Percentiles rank a stretch among this genome's conserved stretches.
These are phyloP conservation scores for Ashinkailepas kermadecensis DNA, from an alignment of 2,888 invertebrate genomes.

Conservation along the genomic window DNA sequence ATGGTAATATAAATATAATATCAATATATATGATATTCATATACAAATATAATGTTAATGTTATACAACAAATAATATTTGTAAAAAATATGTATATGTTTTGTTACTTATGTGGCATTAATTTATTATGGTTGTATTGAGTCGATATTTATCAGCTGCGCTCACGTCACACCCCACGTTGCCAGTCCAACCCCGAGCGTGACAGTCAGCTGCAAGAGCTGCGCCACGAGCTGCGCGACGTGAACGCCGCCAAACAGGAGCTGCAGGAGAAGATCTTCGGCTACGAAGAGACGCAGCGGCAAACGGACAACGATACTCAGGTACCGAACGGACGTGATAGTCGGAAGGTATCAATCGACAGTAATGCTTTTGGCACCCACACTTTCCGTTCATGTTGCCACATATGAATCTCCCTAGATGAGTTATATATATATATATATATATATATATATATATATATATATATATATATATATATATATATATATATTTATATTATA, in stretches of 20 bases:
- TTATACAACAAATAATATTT: too few relatives aligned
- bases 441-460: constrained; percentile 19
- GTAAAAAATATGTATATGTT: background rate
- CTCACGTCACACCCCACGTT: background rate
- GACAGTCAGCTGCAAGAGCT: constrained; percentile 18
- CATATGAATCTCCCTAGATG: too few relatives aligned
- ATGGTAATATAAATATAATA: background rate
- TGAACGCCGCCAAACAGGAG: background rate
- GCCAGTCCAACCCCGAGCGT: constrained; percentile 5
- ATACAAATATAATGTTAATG: background rate
- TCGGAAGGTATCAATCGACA: too few relatives aligned
- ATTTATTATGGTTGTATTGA: background rate
- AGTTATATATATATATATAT: background rate
- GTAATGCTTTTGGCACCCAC: too few relatives aligned
- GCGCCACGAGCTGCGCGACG: constrained; percentile 15
- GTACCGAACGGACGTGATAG: background rate
- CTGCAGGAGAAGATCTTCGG: constrained; percentile 20
- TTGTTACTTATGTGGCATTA: background rate
- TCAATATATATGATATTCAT: background rate
- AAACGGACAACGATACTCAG: constrained; percentile 23
- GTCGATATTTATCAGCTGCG: background rate
- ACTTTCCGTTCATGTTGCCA: too few relatives aligned
- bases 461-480: constrained; percentile 11
- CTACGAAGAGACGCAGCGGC: constrained; percentile 25
- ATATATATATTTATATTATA: constrained; percentile 12